Evolutionary conservation across 2,888 invertebrate species (phyloP).

Genomic region (Oligia latruncula): DNA sequence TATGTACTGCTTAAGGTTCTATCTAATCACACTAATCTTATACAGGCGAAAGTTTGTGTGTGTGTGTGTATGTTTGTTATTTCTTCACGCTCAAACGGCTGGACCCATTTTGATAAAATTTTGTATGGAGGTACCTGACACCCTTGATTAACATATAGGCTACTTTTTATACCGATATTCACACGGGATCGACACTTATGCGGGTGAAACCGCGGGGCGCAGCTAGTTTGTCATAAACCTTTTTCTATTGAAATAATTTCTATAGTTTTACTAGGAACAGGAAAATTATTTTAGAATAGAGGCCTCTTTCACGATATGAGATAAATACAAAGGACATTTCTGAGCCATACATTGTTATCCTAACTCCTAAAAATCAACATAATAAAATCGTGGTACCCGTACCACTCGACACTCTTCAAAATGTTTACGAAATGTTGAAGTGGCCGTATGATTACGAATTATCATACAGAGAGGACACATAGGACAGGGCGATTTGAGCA

Average conservation of each 20-base stretch:
- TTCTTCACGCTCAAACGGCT: too few relatives aligned
- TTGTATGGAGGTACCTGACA: too few relatives aligned
- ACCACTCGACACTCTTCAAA: neutral
- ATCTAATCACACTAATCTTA: neutral
- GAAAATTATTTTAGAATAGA: neutral
- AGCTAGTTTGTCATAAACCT: neutral
- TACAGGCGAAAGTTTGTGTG: too few relatives aligned
- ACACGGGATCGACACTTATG: too few relatives aligned
- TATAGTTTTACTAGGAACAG: neutral
- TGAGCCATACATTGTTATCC: neutral
- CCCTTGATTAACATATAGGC: too few relatives aligned
- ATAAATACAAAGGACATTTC: neutral
- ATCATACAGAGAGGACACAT: too few relatives aligned
- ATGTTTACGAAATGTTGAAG: neutral
- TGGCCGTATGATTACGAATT: neutral
- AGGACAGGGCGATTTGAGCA: neutral
- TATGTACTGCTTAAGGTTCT: neutral
- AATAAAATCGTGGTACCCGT: neutral
- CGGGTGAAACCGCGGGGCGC: too few relatives aligned
- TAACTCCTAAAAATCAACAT: neutral
- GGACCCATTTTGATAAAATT: too few relatives aligned
- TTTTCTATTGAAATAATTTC: conserved; percentile 1
- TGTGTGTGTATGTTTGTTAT: too few relatives aligned
- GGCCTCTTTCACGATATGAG: neutral
- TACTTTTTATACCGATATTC: too few relatives aligned